Evolutionary conservation across 2,888 invertebrate genomes (phyloP), one percentile per base, ranked within the genome.

Genomic region (Agriopis marginaria): DNA sequence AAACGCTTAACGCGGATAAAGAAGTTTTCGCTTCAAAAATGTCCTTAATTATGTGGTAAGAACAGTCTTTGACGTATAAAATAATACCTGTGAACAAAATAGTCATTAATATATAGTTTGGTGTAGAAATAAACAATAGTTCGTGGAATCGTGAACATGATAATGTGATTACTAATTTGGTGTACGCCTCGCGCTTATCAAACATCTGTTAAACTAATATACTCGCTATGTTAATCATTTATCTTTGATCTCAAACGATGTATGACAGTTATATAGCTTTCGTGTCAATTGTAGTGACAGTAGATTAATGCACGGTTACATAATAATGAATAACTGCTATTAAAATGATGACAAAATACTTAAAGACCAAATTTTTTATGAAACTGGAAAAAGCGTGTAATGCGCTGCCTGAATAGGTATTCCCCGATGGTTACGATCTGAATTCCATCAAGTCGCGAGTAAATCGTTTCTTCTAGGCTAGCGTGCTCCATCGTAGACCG

Each of bases 221-320:
- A 49, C 49, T 40, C 60, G 60, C 23, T 14, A 14, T 60, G 49
- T 50, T 32, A 14, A 50, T 40, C 14, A 60, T 60, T 49, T 60
- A 60, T 60, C 47, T 47, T 60, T 39, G 49, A 60, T 60, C 39
- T 60, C 10, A 49, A 49, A 60, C 40, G 60, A 60, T 60, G 9
- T 49, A 49, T 50, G 60, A 14, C 49, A 39, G 60, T 47, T 47
- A 50, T 50, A 60, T 49, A 50, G 49, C 40, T 49, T 49, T 60
- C 39, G 9, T 40, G 60, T 49, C 14, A 44, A 49, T 32, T 40
- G 10, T 49, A 14, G 7, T 17, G 49, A 49, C 17, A 58, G 47
- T 50, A 50, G 9, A 8, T 14, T 17, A 50, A 17, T 47, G 0
- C 11, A 47, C 9, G 9, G 7, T 8, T 10, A 42, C 42, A 42